Evolutionary conservation across 2,797 vertebrate genomes (phyloP).

Genomic region (Oophaga sylvatica): DNA sequence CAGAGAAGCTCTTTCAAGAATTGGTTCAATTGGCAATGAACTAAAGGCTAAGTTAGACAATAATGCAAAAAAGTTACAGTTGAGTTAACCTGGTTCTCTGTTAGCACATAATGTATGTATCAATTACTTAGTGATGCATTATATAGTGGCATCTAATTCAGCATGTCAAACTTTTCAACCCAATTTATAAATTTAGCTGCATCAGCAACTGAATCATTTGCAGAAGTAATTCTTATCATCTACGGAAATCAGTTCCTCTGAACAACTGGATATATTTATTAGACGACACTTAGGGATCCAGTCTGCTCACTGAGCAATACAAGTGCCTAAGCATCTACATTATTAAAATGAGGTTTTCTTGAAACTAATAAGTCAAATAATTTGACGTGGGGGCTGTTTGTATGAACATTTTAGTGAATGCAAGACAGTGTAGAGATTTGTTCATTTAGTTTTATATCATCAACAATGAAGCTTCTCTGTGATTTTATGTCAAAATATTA

Average conservation of each 20-base stretch:
- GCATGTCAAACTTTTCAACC: constrained; percentile 67
- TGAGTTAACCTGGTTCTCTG: constrained; percentile 63
- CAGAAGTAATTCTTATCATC: constrained; percentile 67
- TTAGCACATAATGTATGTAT: constrained; percentile 66
- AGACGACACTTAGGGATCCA: constrained; percentile 56
- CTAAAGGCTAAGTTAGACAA: constrained; percentile 60
- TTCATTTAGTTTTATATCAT: constrained; percentile 37
- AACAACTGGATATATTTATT: constrained; percentile 64
- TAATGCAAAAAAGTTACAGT: constrained; percentile 59
- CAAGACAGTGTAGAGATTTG: constrained; percentile 18
- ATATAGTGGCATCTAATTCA: constrained; percentile 66
- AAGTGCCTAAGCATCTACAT: constrained; percentile 62
- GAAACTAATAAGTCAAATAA: constrained; percentile 52
- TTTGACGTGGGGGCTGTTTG: constrained; percentile 15
- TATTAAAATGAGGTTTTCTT: constrained; percentile 61
- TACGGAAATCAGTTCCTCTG: constrained; percentile 61
- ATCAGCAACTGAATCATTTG: constrained; percentile 67
- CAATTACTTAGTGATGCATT: constrained; percentile 69
- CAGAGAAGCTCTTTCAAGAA: constrained; percentile 62
- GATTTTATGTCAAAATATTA: constrained; percentile 11
- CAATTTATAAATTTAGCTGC: constrained; percentile 68
- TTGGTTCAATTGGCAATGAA: constrained; percentile 61
- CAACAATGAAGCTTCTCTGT: constrained; percentile 11
- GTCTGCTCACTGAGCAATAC: constrained; percentile 65
- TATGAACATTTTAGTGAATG: constrained; percentile 33